Conservation (phyloP, 2,888 invertebrate genomes). For the Tanypteryx hageni region DNA sequence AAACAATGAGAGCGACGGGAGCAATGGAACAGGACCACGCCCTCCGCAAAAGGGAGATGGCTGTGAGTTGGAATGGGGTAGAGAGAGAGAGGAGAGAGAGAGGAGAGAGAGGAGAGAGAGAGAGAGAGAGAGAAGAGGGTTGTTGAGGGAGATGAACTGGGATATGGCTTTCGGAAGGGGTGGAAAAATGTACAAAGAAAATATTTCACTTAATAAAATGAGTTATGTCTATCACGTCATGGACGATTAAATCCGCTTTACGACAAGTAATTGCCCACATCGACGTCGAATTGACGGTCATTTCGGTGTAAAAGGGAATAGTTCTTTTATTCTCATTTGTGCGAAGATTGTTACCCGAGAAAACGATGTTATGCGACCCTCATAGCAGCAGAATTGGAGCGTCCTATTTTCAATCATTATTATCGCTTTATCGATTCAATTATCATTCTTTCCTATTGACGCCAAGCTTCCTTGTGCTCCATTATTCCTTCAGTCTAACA, state of each 20-base stretch:
- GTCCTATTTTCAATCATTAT: no score
- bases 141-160: no score
- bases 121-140: neutral
- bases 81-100: slow-evolving; percentile 6
- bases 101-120: no score
- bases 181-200: neutral
- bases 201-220: slow-evolving; percentile 29
- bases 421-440: no score
- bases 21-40: slow-evolving; percentile 45
- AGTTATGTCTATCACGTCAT: neutral
- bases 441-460: no score
- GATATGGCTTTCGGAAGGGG: neutral
- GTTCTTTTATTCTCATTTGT: neutral
- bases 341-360: neutral
- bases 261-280: slow-evolving; percentile 1
- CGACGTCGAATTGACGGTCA: neutral
- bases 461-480: no score
- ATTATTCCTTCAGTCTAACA: no score
- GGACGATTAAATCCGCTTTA: slow-evolving; percentile 20
- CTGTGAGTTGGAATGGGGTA: neutral
- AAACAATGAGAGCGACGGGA: slow-evolving; percentile 48
- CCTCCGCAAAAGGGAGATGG: slow-evolving; percentile 33
- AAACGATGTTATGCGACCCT: neutral
- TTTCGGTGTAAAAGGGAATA: neutral
- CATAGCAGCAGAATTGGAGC: no score